Percentiles rank a stretch among this genome's conserved stretches.
Conservation (phyloP, 2,888 invertebrate species). For the Tortrix viridana region DNA sequence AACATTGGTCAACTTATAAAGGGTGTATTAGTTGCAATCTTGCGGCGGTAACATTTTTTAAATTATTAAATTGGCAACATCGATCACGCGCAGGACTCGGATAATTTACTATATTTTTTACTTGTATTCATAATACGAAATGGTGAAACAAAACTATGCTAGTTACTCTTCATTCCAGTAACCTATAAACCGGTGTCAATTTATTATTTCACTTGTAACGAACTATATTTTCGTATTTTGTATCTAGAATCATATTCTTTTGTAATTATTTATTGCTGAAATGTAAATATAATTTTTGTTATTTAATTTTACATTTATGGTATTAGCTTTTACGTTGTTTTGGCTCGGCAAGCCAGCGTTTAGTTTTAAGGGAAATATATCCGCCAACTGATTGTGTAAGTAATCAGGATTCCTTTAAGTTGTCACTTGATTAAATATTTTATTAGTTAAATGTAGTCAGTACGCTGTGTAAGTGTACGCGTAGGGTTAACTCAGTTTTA, state of each 20-base stretch:
- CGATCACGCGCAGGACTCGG: too few species aligned
- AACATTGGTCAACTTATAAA: too few species aligned
- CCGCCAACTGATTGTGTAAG: conserved; percentile 45
- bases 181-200: conserved; percentile 39
- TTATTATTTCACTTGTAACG: conserved; percentile 25
- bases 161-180: conserved; percentile 63
- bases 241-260: conserved; percentile 49
- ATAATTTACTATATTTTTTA: too few species aligned
- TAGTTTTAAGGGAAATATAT: conserved; percentile 42
- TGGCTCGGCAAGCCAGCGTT: conserved; percentile 45
- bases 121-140: neutral
- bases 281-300: conserved; percentile 82
- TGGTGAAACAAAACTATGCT: conserved; percentile 4
- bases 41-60: too few species aligned
- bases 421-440: conserved; percentile 42
- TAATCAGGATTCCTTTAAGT: conserved; percentile 46
- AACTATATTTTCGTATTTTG: conserved; percentile 17
- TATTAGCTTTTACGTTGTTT: conserved; percentile 57
- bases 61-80: too few species aligned
- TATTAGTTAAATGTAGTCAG: conserved; percentile 68
- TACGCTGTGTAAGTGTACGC: conserved; percentile 70
- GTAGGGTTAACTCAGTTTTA: conserved; percentile 64
- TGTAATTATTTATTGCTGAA: conserved; percentile 81
- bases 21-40: too few species aligned
- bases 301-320: conserved; percentile 80